Conservation (phyloP, 2,113 vertebrate genomes). For the Poicephalus gulielmi region DNA sequence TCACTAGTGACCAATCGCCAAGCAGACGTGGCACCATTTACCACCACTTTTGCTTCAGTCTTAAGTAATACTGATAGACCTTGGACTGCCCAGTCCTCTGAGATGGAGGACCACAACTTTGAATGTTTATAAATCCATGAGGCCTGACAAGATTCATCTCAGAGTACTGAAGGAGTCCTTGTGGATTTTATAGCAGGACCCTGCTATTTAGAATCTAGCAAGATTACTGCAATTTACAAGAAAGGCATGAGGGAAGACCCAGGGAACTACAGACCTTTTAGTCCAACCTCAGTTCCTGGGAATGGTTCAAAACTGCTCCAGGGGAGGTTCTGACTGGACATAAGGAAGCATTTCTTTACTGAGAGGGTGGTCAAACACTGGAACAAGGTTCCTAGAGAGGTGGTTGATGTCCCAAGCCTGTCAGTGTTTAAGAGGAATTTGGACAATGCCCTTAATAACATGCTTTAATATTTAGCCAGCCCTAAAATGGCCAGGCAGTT, state of each 20-base stretch:
- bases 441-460: background rate
- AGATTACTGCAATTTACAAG: fast-evolving
- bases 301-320: background rate
- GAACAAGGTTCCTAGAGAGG: background rate
- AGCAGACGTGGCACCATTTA: background rate
- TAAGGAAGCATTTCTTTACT: background rate
- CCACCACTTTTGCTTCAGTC: background rate
- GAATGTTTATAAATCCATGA: background rate
- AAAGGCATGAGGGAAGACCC: background rate
- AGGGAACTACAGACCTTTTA: background rate
- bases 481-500: background rate
- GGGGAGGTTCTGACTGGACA: background rate
- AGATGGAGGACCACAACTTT: background rate
- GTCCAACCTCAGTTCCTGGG: background rate
- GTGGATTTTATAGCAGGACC: background rate
- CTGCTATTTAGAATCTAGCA: background rate
- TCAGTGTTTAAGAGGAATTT: background rate
- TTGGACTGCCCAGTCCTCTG: fast-evolving
- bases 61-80: background rate
- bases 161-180: background rate
- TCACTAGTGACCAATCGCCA: background rate
- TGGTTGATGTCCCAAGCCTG: background rate
- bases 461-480: background rate
- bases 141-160: background rate
- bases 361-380: background rate